phyloP scores from a whole-genome alignment of 2,113 vertebrate genomes.

The Ammospiza nelsoni region DNA sequence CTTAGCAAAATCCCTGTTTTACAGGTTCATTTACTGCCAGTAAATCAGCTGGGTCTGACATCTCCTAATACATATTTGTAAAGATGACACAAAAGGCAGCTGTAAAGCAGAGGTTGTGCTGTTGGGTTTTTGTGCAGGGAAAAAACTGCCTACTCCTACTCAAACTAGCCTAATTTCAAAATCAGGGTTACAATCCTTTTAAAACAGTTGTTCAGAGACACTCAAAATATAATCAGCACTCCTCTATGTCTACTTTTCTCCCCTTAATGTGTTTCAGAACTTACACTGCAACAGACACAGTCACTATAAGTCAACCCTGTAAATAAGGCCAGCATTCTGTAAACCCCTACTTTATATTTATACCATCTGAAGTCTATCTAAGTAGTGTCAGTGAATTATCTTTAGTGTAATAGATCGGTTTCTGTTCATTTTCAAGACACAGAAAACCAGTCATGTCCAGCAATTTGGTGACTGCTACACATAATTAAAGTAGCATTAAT shows the following conservation, averaged over 20 bases:
- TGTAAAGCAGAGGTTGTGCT: background rate
- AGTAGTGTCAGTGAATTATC: background rate
- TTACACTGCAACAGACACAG: background rate
- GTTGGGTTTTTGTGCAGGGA: background rate
- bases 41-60: background rate
- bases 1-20: background rate
- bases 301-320: background rate
- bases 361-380: background rate
- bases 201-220: background rate
- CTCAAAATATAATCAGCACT: background rate
- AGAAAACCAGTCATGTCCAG: background rate
- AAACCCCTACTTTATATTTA: background rate
- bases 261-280: background rate
- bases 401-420: background rate
- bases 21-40: background rate
- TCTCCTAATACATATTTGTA: background rate
- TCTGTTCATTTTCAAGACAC: background rate
- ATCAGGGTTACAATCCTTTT: background rate
- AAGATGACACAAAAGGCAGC: background rate
- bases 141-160: background rate
- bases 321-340: background rate
- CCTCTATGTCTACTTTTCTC: background rate
- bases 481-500: background rate
- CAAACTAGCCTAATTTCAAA: background rate
- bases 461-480: background rate